These are phyloP conservation scores for Vanessa atalanta DNA, from an alignment of 1,140 invertebrate species.

Conservation along the genomic window DNA sequence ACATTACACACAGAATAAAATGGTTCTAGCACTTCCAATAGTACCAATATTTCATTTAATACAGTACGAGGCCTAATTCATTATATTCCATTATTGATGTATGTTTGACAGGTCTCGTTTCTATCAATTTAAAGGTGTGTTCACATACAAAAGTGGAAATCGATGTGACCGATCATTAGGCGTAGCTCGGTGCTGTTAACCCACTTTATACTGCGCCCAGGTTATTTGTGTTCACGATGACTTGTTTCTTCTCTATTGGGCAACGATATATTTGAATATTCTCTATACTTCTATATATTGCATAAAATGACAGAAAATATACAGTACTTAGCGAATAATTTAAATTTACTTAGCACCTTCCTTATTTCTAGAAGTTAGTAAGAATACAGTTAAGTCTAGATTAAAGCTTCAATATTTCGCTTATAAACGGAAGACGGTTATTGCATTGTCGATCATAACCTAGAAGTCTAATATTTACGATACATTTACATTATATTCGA, in stretches of 20 bases:
- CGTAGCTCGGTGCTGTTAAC: constrained; percentile 24
- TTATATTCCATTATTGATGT: neutral
- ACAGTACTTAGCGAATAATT: constrained; percentile 27
- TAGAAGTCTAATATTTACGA: constrained; percentile 8
- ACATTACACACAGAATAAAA: too few species aligned
- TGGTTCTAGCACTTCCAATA: too few species aligned
- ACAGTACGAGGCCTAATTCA: neutral
- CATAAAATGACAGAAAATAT: constrained; percentile 11
- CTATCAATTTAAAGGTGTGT: constrained; percentile 17
- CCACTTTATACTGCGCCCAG: constrained; percentile 28
- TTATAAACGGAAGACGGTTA: constrained; percentile 63
- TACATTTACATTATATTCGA: constrained; percentile 4
- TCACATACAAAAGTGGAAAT: constrained; percentile 15
- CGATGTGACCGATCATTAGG: constrained; percentile 29
- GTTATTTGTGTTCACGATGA: constrained; percentile 2
- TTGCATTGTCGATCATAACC: constrained; percentile 34
- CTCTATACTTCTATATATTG: constrained; percentile 3
- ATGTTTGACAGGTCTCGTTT: neutral
- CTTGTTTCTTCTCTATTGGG: neutral
- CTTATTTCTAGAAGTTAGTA: constrained; percentile 49
- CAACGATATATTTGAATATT: neutral
- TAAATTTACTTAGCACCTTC: constrained; percentile 53
- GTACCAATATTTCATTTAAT: neutral
- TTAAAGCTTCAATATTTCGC: constrained; percentile 68
- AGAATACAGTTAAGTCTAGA: constrained; percentile 54